Base-by-base conservation (phyloP, 2,888 invertebrate species). In the Cataglyphis cursor region DNA sequence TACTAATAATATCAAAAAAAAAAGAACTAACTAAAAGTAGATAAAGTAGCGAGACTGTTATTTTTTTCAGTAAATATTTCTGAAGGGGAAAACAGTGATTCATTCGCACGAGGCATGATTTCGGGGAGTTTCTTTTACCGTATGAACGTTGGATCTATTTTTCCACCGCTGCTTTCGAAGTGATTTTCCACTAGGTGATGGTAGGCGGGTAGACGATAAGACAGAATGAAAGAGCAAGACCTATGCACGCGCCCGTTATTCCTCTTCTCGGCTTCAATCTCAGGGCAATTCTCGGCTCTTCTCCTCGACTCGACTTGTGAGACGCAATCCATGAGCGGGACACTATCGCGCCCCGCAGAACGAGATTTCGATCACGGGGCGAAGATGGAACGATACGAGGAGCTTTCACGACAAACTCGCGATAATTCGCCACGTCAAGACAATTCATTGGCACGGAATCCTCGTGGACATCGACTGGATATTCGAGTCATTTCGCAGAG, bases 221-320 rank as follows among this genome's bases (percentile, higher is more conserved):
- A 82, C 57, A 62, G 38, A 51, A 76, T 51, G 72, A 31, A 41
- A 41, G 59, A 78, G 61, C 48, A 76, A 64, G 64, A 83, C 57
- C 66, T 35, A 78, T 83, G 74, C 62, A 82, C 82, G 84, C 68
- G 85, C 82, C 81, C 81, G 75, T 74, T 78, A 86, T 87, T 72
- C 81, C 65, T 88, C 88, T 86, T 86, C 65, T 59, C 75, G 81
- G 70, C 83, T 88, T 89, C 89, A 88, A 90, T 90, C 88, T 85
- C 87, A 70, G 81, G 75, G 82, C 88, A 90, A 90, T 90, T 87
- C 87, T 82, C 84, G 81, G 31, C 73, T 44, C 31, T 68, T 51
- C n/a, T 54, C 18, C 21, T 38, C 12, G n/a, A 51, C 51, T 51
- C 18, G 82, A 59, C 61, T 28, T 0, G 28, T 73, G 80, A 85